Base-by-base conservation (phyloP, 2,797 vertebrate species). In the Lagodon rhomboides region DNA sequence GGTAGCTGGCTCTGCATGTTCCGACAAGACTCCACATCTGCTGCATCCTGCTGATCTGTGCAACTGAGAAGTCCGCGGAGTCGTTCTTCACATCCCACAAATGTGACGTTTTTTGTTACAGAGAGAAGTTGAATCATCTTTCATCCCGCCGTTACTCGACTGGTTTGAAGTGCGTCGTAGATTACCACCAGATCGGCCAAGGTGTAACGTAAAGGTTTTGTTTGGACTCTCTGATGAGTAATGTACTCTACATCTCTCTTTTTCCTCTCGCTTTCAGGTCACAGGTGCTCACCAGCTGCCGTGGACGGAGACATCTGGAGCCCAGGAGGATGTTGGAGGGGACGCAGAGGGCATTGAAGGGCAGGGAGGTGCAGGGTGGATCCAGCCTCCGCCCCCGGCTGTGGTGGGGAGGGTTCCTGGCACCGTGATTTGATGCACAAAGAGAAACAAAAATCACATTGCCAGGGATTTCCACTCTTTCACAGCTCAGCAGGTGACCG, bases 381-480 rank as follows among this genome's bases (percentile, higher is more conserved):
- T 74, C 60, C 34, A 56, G 76, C 80, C 34, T 77, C 79, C 79
- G 77, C 61, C 83, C 54, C 71, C 69, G 49, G 93, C 94, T 94
- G 95, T 93, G 94, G 89, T 88, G 93, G 95, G 93, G 94, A 93
- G 96, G 96, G 95, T 96, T 96, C 95, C 95, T 96, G 95, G 95
- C 95, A 95, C 92, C 93, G 96, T 96, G 96, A 96, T 96, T 96
- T 96, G 94, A 94, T 95, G 91, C 93, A 95, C 89, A 95, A 93
- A 94, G 90, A 93, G 83, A 94, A 94, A 94, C 90, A 85, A 95
- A 96, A 96, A 96, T 96, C 96, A 96, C 96, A 96, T 96, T 96
- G 96, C 96, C 96, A 96, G 96, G 96, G 96, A 96, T 96, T 96
- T 96, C 96, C 96, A 96, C 95, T 92, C 93, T 92, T 92, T 91